phyloP scores from a whole-genome alignment of 2,888 invertebrate species.

The Spodoptera littoralis region DNA sequence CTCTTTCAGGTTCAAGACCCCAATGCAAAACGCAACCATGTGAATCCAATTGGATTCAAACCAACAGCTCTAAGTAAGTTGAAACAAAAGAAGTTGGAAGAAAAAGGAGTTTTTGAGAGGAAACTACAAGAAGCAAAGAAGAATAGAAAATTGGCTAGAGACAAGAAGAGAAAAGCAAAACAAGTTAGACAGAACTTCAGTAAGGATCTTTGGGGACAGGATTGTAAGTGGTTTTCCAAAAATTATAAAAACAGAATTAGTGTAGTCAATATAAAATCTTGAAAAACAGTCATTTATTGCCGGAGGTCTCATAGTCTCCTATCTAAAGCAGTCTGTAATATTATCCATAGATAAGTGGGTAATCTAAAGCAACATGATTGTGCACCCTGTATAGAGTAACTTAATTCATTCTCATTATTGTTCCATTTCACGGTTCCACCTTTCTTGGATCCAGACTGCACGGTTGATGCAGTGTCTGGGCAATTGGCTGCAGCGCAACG shows the following conservation, averaged over 20 bases:
- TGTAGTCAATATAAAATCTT: no score
- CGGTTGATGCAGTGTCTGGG: no score
- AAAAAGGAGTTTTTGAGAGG: conserved; percentile 85
- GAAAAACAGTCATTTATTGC: no score
- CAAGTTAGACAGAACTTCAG: conserved; percentile 86
- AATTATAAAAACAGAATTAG: not conserved
- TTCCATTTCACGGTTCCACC: no score
- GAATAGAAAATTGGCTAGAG: conserved; percentile 78
- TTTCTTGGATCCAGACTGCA: no score
- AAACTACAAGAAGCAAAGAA: conserved; percentile 84
- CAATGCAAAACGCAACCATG: conserved; percentile 87
- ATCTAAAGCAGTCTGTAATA: no score
- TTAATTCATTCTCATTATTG: no score
- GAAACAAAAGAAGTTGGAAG: conserved; percentile 77
- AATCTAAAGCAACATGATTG: no score
- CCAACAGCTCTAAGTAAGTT: conserved; percentile 83
- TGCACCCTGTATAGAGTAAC: no score
- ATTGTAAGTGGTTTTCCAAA: conserved; percentile 74
- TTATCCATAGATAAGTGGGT: no score
- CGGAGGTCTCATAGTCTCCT: no score
- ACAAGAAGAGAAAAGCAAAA: conserved; percentile 78
- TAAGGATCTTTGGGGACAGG: conserved; percentile 91
- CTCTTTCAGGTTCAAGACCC: conserved; percentile 91
- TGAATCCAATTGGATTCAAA: conserved; percentile 77
- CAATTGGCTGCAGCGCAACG: no score